Conservation (phyloP, 2,113 vertebrate species). For the Oxyura jamaicensis region DNA sequence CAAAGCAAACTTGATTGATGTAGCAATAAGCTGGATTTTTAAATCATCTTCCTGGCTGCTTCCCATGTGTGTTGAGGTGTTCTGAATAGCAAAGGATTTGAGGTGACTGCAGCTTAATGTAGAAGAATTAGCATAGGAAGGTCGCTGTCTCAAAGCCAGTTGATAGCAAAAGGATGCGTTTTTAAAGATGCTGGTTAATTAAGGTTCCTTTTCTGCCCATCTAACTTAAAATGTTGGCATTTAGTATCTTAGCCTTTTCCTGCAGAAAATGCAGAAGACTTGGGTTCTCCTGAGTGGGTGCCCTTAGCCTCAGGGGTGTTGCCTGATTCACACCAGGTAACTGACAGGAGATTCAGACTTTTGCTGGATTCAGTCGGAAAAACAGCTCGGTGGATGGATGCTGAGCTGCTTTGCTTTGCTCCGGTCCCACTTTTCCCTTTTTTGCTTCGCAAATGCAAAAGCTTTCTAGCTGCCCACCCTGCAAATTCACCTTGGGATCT, state of each 20-base stretch:
- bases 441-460: neutral
- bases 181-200: neutral
- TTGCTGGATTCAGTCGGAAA: neutral
- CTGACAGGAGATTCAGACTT: neutral
- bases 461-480: constrained; percentile 36
- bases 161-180: neutral
- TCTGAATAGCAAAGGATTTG: neutral
- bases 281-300: neutral
- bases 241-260: neutral
- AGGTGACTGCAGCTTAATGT: neutral
- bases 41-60: neutral
- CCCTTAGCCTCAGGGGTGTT: neutral
- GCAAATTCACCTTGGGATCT: constrained; percentile 42
- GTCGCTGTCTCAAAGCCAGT: neutral
- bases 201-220: neutral
- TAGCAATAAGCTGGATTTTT: neutral
- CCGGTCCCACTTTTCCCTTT: neutral
- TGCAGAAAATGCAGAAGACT: neutral
- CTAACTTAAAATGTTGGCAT: neutral
- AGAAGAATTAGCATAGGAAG: neutral
- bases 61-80: neutral
- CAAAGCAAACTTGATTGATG: neutral
- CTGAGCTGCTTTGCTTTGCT: neutral
- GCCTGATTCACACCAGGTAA: neutral
- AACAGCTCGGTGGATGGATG: accelerated